phyloP scores from a whole-genome alignment of 1,140 invertebrate species.

The Anadara kagoshimensis region DNA sequence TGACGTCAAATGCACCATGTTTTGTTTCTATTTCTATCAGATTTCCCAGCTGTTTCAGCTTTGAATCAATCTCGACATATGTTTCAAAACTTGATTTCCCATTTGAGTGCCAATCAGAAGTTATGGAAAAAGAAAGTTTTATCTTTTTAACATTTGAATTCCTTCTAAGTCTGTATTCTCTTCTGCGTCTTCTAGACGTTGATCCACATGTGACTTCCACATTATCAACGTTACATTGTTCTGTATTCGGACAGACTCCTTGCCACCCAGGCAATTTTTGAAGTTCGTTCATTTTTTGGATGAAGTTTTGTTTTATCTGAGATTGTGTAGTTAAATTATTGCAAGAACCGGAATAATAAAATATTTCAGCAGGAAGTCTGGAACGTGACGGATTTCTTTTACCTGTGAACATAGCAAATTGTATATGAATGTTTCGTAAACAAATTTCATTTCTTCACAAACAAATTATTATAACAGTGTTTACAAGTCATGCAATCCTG shows the following conservation, averaged over 20 bases:
- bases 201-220: conserved; percentile 22
- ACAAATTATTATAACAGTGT: no score
- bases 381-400: neutral
- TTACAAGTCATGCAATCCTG: no score
- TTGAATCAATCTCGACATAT: neutral
- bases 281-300: conserved; percentile 1
- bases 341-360: conserved; percentile 26
- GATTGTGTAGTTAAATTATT: conserved; percentile 9
- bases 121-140: conserved; percentile 5
- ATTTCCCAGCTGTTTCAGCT: neutral
- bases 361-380: conserved; percentile 8
- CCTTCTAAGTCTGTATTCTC: neutral
- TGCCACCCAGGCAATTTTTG: conserved; percentile 15
- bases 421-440: no score
- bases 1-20: conserved; percentile 8
- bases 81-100: neutral
- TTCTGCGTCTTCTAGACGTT: neutral
- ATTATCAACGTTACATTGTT: conserved; percentile 22
- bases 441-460: no score
- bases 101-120: conserved; percentile 4
- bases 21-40: neutral
- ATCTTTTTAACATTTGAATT: neutral
- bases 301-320: conserved; percentile 17
- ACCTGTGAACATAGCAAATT: neutral
- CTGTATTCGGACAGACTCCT: conserved; percentile 14